Evolutionary conservation across 2,797 vertebrate species (phyloP).

Genomic region (Centropyge bicolor): DNA sequence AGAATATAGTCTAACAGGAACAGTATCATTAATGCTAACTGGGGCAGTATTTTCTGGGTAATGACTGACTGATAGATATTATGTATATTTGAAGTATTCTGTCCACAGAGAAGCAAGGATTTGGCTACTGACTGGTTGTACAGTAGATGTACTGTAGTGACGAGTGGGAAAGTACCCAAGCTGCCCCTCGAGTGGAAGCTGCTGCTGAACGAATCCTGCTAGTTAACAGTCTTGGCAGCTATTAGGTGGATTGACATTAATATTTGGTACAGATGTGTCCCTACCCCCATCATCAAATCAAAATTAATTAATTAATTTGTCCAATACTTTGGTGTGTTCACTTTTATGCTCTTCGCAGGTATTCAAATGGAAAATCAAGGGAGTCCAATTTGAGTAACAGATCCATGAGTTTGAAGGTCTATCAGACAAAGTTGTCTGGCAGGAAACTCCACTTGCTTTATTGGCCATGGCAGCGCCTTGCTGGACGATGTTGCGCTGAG

Average conservation of each 20-base stretch:
- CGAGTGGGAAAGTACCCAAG: neutral
- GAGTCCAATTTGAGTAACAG: neutral
- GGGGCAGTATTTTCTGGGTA: neutral
- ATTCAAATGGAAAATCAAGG: neutral
- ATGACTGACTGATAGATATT: neutral
- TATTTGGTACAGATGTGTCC: too few species aligned
- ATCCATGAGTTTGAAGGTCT: neutral
- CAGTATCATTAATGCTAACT: neutral
- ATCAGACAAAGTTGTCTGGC: neutral
- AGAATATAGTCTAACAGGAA: neutral
- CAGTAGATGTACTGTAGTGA: neutral
- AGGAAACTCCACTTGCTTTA: neutral
- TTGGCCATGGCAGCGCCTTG: neutral
- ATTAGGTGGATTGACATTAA: neutral
- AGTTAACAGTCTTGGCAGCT: neutral
- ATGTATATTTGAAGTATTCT: neutral
- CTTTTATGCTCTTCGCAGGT: neutral
- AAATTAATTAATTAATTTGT: neutral
- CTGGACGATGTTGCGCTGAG: neutral
- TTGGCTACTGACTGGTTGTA: neutral
- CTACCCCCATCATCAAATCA: neutral
- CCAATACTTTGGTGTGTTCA: neutral
- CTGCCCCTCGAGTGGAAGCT: neutral
- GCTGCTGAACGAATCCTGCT: neutral
- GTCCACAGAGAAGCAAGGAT: neutral